These are phyloP conservation scores for Orgyia antiqua DNA, from an alignment of 2,888 invertebrate species.

Conservation along the genomic window DNA sequence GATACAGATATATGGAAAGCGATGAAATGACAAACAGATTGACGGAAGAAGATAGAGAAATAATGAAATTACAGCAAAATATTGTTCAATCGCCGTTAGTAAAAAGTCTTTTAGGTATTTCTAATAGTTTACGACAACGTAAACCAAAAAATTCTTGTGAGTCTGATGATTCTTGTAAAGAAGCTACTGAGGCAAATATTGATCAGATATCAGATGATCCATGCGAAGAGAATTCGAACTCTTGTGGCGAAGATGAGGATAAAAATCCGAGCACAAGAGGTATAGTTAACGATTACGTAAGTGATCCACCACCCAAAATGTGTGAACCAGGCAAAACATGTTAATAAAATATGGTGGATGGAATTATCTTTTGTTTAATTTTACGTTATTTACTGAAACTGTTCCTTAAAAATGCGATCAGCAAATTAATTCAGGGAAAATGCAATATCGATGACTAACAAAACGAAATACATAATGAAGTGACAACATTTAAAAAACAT, in stretches of 20 bases:
- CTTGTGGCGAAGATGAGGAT: slow-evolving; percentile 3
- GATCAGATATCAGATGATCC: neutral
- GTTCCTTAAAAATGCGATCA: no score
- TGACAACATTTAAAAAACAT: no score
- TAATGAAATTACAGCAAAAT: slow-evolving; percentile 2
- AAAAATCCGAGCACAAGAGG: slow-evolving; percentile 14
- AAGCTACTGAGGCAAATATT: neutral
- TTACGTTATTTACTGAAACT: no score
- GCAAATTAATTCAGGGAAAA: no score
- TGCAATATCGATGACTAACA: no score
- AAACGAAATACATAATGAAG: no score
- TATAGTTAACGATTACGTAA: neutral
- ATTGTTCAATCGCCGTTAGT: slow-evolving; percentile 8
- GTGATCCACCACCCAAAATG: slow-evolving; percentile 3
- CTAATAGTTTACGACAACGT: neutral
- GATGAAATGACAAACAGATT: neutral
- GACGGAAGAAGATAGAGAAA: neutral
- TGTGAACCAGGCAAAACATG: slow-evolving; percentile 2
- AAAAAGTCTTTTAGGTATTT: slow-evolving; percentile 11
- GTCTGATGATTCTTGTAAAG: neutral
- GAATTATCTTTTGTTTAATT: no score
- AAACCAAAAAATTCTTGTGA: slow-evolving; percentile 10
- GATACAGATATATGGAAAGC: neutral
- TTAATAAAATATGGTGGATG: no score
- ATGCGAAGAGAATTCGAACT: neutral